These are phyloP conservation scores for Anoplius nigerrimus DNA, from an alignment of 2,888 invertebrate species.

Conservation along the genomic window DNA sequence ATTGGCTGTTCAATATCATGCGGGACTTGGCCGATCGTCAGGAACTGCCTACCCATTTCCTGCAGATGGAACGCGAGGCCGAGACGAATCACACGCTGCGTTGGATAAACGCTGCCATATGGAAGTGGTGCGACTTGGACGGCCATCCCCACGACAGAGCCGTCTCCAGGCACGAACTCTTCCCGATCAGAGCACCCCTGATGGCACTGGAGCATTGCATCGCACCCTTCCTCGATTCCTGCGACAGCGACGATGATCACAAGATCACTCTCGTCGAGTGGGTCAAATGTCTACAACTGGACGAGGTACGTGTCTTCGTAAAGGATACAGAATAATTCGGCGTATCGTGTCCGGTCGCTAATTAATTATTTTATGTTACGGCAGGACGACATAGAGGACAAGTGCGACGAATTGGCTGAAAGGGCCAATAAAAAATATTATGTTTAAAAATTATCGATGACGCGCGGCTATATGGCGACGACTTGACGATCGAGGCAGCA, in stretches of 20 bases:
- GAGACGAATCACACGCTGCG: constrained; percentile 89
- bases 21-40: constrained; percentile 93
- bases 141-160: constrained; percentile 91
- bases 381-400: constrained; percentile 86
- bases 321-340: not conserved
- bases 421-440: constrained; percentile 61
- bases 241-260: constrained; percentile 93
- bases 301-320: constrained; percentile 79
- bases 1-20: constrained; percentile 99
- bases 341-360: too few species aligned
- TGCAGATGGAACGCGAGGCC: constrained; percentile 92
- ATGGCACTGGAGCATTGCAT: constrained; percentile 98
- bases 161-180: constrained; percentile 95
- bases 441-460: constrained; percentile 22
- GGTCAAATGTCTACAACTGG: constrained; percentile 91
- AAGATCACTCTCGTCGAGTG: constrained; percentile 94
- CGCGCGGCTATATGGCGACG: constrained; percentile 21
- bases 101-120: constrained; percentile 95
- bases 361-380: constrained; percentile 60
- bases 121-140: constrained; percentile 99
- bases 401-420: constrained; percentile 83
- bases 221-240: constrained; percentile 94
- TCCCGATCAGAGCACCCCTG: constrained; percentile 95
- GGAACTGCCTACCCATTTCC: constrained; percentile 88
- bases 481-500: constrained; percentile 19